These are phyloP conservation scores for Deroptyus accipitrinus DNA, from an alignment of 2,113 vertebrate genomes.

Conservation along the genomic window DNA sequence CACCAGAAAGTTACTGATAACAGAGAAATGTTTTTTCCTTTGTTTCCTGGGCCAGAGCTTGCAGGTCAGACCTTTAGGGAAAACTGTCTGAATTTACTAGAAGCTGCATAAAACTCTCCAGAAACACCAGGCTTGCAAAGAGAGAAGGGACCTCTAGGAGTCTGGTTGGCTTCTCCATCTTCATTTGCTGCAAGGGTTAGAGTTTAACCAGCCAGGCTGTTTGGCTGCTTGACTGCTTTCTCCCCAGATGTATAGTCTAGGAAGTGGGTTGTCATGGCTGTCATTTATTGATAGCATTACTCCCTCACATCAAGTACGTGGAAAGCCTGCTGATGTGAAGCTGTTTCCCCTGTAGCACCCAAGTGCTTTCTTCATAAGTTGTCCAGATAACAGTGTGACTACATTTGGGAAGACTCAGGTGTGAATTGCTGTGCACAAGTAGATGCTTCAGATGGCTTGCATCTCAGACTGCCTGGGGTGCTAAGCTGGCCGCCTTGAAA, in stretches of 20 bases:
- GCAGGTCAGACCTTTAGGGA: neutral
- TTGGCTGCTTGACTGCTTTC: neutral
- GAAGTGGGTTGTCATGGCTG: neutral
- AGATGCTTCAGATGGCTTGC: neutral
- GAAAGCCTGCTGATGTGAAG: neutral
- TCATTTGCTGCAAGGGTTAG: neutral
- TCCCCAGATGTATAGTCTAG: neutral
- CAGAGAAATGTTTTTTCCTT: neutral
- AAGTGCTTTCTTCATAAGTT: neutral
- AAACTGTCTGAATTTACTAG: neutral
- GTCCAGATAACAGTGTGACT: neutral
- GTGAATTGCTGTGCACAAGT: neutral
- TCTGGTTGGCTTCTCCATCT: neutral
- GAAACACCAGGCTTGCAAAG: neutral
- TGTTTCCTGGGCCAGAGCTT: neutral
- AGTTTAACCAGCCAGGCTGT: neutral
- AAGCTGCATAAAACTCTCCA: neutral
- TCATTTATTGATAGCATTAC: neutral
- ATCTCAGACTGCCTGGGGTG: neutral
- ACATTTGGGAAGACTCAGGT: neutral
- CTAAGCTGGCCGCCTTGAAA: neutral
- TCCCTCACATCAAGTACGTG: neutral
- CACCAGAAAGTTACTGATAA: neutral
- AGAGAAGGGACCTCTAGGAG: neutral
- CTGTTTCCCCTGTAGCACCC: neutral